Evolutionary conservation across 2,888 invertebrate species (phyloP), one percentile per base, ranked within the genome.

Genomic region (Embidobia sp.): DNA sequence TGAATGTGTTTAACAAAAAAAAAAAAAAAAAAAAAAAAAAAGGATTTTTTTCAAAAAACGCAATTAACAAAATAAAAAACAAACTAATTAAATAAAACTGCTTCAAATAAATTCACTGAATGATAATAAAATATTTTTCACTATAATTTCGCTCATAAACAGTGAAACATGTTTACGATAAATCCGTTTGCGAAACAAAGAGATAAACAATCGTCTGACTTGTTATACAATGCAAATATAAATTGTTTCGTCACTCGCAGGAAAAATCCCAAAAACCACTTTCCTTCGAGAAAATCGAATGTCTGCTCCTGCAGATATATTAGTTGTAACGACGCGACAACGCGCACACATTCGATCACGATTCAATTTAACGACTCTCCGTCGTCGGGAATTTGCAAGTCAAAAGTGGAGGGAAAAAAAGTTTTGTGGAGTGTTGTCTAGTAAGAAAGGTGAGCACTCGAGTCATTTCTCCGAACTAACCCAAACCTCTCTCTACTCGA

Each of bases 401-500:
- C 55, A 63, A 72, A 72, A 72, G 63, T 53, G 16, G 63, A 10
- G 31, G 55, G 55, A 72, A 55, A 29, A 63, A 42, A 53, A 70
- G 61, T 70, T 31, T 35, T 29, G 61, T 31, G 44, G 40, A 69
- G 67, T 69, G 69, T 59, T 44, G 64, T 51, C 63, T 59, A 31
- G 77, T 70, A 59, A 75, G 79, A 66, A 78, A 80, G 49, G 78
- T 53, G 73, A 79, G 82, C 83, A 82, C 83, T 86, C 84, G 83
- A 86, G 83, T 86, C 86, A 85, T 86, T 86, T 86, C 83, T 84
- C 80, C 78, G 77, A 80, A 81, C 83, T 80, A 83, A 83, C 84
- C 82, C 83, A 83, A 82, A 83, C 84, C 82, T 83, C 84, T 86
- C 85, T 86, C 83, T 82, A 85, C 83, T 85, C 84, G 81, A 83